Conservation (phyloP, 2,113 vertebrate species). For the Notothenia rossii region DNA sequence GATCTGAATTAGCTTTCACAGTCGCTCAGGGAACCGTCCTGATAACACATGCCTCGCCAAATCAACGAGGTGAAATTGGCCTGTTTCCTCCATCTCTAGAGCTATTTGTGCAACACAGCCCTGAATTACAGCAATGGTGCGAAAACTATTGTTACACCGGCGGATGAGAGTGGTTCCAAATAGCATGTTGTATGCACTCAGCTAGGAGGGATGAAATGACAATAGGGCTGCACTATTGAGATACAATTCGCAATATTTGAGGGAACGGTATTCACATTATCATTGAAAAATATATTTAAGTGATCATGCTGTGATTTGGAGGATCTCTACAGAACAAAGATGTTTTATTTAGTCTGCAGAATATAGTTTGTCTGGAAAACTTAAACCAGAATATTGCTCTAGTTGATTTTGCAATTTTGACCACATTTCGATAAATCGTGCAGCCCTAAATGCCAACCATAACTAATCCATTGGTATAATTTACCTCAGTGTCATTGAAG, state of each 20-base stretch:
- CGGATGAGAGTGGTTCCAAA: slow-evolving; percentile 54
- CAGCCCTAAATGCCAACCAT: slow-evolving; percentile 8
- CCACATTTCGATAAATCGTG: too few relatives aligned
- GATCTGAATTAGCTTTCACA: slow-evolving; percentile 83
- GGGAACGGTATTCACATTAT: too few relatives aligned
- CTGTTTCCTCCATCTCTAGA: slow-evolving; percentile 72
- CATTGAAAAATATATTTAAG: too few relatives aligned
- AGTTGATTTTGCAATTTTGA: too few relatives aligned
- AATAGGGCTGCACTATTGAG: too few relatives aligned
- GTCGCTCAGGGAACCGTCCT: slow-evolving; percentile 68
- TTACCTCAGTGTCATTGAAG: slow-evolving; percentile 35
- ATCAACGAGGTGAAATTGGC: slow-evolving; percentile 75
- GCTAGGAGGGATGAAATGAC: slow-evolving; percentile 10
- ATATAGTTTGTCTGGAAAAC: too few relatives aligned
- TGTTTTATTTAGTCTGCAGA: too few relatives aligned
- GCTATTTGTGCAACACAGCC: slow-evolving; percentile 69
- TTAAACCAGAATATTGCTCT: too few relatives aligned
- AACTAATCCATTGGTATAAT: slow-evolving; percentile 33
- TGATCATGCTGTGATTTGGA: too few relatives aligned
- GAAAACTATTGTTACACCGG: slow-evolving; percentile 32
- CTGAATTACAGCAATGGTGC: slow-evolving; percentile 57
- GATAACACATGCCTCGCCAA: slow-evolving; percentile 77
- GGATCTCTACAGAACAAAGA: too few relatives aligned
- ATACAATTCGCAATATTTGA: too few relatives aligned
- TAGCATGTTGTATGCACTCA: slow-evolving; percentile 10